Evolutionary conservation across 2,888 invertebrate species (phyloP).

Genomic region (Oscheius myriophilus): DNA sequence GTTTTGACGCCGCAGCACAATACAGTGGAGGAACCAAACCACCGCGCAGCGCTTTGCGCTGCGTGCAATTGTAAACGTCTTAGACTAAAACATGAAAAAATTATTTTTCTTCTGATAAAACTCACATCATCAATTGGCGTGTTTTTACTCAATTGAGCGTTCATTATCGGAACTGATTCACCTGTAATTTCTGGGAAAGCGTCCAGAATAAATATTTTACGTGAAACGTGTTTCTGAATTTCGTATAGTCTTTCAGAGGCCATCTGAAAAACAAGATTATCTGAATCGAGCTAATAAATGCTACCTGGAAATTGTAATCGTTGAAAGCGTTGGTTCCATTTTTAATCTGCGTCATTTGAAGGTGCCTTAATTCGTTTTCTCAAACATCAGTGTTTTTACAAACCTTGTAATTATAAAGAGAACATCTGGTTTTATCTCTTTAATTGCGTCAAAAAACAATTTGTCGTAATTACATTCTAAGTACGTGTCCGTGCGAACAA

Average conservation of each 20-base stretch:
- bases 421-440: too few relatives aligned
- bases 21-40: too few relatives aligned
- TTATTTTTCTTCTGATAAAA: not conserved
- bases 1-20: too few relatives aligned
- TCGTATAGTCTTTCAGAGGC: not conserved
- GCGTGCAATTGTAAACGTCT: not conserved
- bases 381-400: too few relatives aligned
- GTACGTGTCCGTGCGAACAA: too few relatives aligned
- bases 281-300: not conserved
- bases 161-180: not conserved
- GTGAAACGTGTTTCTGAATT: not conserved
- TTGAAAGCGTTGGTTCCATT: not conserved
- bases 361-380: not conserved
- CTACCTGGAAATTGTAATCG: not conserved
- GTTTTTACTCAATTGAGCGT: not conserved
- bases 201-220: constrained; percentile 1
- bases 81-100: not conserved
- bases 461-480: too few relatives aligned
- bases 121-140: not conserved
- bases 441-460: too few relatives aligned
- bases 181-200: not conserved
- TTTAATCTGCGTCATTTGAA: not conserved
- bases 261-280: not conserved
- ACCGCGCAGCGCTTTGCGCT: too few relatives aligned
- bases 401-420: too few relatives aligned